Evolutionary conservation across 1,140 invertebrate genomes (phyloP), one percentile per base, ranked within the genome.

Genomic region (Drosophila tristis): DNA sequence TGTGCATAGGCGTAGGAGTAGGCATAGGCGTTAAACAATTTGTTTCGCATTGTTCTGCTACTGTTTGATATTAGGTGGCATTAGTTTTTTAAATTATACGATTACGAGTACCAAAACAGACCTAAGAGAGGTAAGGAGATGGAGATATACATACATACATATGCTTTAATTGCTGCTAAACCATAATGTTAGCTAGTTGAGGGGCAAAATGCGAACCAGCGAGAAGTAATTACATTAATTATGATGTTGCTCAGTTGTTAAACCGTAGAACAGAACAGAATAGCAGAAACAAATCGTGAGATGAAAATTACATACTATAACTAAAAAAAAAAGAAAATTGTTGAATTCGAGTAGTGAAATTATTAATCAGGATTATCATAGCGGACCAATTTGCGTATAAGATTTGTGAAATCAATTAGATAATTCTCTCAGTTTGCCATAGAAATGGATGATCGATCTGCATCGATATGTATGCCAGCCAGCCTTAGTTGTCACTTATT

Each of bases 361-460:
- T 90, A 85, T 85, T 90, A 86, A 85, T 63, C 70, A 89, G 78
- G 65, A 90, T 89, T 90, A 87, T 87, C 81, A 90, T 87, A 90
- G 86, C 79, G 87, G 86, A 90, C 87, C 87, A 90, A 90, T 90
- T 90, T 90, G 86, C 79, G 86, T 87, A 90, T 90, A 90, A 90
- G 87, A 90, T 90, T 90, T 86, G 74, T 73, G 72, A 89, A 90
- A 90, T 80, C 73, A 74, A 74, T 89, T 89, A 87, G 84, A 84
- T 65, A 71, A 87, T 73, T 84, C 60, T 79, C 80, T 87, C 58
- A 60, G 72, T 87, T 87, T 80, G 75, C 80, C 80, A 84, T 84
- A 73, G 72, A 63, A 50, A 58, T 65, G 60, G 64, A 77, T 60
- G 62, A 62, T 64, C 71, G 44, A 74, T 80, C 31, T 8, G 31